Evolutionary conservation across 2,113 vertebrate genomes (phyloP).

Genomic region (Calidris pygmaea): DNA sequence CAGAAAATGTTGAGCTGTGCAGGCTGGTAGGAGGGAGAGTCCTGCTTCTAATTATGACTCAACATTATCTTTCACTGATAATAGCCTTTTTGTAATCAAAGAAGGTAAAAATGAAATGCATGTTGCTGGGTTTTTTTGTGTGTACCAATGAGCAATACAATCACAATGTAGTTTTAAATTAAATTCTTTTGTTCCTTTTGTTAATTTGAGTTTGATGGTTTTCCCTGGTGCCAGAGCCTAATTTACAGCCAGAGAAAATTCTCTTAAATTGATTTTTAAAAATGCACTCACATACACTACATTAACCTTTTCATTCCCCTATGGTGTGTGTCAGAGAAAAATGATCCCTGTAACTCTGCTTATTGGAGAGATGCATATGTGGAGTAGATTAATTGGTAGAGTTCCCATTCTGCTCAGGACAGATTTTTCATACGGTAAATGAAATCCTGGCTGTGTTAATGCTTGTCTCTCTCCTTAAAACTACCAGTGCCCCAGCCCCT

Average conservation of each 20-base stretch:
- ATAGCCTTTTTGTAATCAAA: constrained; percentile 46
- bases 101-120: constrained; percentile 19
- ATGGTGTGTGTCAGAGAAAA: constrained; percentile 14
- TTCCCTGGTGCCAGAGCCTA: constrained; percentile 17
- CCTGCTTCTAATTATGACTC: constrained; percentile 33
- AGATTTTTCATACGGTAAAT: background rate
- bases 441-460: background rate
- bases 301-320: constrained; percentile 41
- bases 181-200: constrained; percentile 52
- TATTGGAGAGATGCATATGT: background rate
- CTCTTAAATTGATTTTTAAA: constrained; percentile 52
- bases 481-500: background rate
- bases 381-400: constrained; percentile 12
- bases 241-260: constrained; percentile 48
- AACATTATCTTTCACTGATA: constrained; percentile 25
- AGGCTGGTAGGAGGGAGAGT: background rate
- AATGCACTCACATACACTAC: background rate
- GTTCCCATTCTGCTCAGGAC: background rate
- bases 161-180: constrained; percentile 33
- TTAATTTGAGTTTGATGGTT: constrained; percentile 55
- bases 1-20: background rate
- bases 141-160: background rate
- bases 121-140: background rate
- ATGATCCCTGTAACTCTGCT: background rate
- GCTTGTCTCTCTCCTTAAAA: background rate